phyloP scores from a whole-genome alignment of 2,888 invertebrate genomes.

The Cistogaster globosa region DNA sequence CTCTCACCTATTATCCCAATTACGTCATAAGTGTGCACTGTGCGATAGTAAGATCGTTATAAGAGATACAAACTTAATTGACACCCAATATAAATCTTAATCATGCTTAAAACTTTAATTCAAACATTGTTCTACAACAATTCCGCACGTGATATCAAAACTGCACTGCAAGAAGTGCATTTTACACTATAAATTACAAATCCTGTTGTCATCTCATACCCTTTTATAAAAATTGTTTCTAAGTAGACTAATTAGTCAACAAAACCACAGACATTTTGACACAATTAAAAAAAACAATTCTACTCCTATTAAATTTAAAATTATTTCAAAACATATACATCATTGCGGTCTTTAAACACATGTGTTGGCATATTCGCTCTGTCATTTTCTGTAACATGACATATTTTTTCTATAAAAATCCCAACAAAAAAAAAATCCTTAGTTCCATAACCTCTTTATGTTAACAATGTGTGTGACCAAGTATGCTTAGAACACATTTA shows the following conservation, averaged over 20 bases:
- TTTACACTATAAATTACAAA: too few relatives aligned
- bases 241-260: slow-evolving; percentile 44
- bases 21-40: too few relatives aligned
- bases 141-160: too few relatives aligned
- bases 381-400: slow-evolving; percentile 11
- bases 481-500: slow-evolving; percentile 18
- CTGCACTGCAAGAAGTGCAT: too few relatives aligned
- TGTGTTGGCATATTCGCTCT: slow-evolving; percentile 2
- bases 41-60: too few relatives aligned
- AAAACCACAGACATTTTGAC: slow-evolving; percentile 16
- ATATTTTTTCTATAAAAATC: slow-evolving; percentile 2
- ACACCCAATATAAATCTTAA: too few relatives aligned
- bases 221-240: not conserved
- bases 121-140: too few relatives aligned
- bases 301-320: slow-evolving; percentile 11
- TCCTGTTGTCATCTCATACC: too few relatives aligned
- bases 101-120: too few relatives aligned
- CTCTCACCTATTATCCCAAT: too few relatives aligned
- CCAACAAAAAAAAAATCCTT: slow-evolving; percentile 35
- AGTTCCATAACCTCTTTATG: slow-evolving; percentile 19
- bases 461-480: slow-evolving; percentile 27
- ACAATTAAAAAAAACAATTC: not conserved
- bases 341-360: slow-evolving; percentile 29
- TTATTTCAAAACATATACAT: slow-evolving; percentile 5
- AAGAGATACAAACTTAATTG: too few relatives aligned